A percentile compares a stretch with the other conserved stretches of the same genome.
Conservation (phyloP, 37 sponge, comb jelly and placozoan genomes). For the Spongilla lacustris region DNA sequence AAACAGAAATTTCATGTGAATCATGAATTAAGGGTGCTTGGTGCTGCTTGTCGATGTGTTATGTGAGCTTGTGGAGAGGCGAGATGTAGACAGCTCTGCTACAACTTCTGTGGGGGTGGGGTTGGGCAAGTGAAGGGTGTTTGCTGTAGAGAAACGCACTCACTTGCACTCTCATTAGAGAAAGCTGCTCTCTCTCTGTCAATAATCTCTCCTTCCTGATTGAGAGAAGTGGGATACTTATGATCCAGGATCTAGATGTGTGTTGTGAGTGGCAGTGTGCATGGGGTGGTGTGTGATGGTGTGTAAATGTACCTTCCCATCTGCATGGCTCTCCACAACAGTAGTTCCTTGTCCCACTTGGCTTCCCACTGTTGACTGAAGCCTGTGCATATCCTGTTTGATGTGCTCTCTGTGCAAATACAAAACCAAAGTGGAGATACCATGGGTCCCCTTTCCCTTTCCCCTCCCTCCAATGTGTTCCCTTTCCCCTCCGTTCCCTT, state of each 20-base stretch:
- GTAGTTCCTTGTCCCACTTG: neutral
- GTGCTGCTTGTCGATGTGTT: neutral
- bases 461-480: neutral
- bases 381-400: conserved; percentile 33
- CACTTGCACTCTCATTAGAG: conserved; percentile 58
- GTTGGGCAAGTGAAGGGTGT: neutral
- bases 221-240: neutral
- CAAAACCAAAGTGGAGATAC: neutral
- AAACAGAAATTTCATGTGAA: neutral
- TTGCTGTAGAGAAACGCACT: no score
- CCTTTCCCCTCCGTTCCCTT: no score
- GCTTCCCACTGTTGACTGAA: neutral
- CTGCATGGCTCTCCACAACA: neutral
- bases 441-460: neutral
- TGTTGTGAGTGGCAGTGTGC: no score
- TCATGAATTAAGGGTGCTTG: neutral
- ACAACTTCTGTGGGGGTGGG: conserved; percentile 5
- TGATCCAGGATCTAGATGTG: neutral
- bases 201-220: conserved; percentile 36
- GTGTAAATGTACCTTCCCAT: neutral
- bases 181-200: conserved; percentile 48
- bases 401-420: conserved; percentile 34
- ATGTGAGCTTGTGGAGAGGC: neutral
- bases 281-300: neutral
- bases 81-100: neutral